Conservation (phyloP, 2,113 vertebrate genomes). For the Callipepla californica region DNA sequence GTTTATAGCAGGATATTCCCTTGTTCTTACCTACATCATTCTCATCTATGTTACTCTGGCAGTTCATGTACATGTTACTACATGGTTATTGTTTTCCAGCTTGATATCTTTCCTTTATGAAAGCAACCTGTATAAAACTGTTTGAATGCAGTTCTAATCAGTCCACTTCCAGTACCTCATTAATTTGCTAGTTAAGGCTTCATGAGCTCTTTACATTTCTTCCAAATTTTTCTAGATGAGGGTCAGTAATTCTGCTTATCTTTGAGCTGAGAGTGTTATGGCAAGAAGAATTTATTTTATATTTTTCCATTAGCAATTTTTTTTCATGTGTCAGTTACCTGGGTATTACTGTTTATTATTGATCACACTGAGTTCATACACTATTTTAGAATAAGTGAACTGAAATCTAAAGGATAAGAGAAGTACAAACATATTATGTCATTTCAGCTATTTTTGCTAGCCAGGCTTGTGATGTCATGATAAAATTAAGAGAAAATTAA, state of each 20-base stretch:
- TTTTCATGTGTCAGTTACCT: neutral
- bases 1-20: neutral
- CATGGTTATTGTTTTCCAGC: neutral
- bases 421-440: neutral
- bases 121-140: neutral
- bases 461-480: neutral
- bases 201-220: conserved; percentile 9
- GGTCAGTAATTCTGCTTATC: neutral
- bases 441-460: neutral
- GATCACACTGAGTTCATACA: neutral
- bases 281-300: neutral
- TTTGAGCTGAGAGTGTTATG: neutral
- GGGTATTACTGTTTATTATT: neutral
- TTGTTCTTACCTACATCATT: neutral
- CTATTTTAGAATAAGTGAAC: neutral
- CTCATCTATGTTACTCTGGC: neutral
- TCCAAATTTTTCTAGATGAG: neutral
- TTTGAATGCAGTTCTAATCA: neutral
- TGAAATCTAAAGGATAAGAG: neutral
- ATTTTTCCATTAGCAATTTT: neutral
- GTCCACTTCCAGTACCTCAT: neutral
- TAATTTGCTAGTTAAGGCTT: neutral
- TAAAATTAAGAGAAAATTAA: neutral
- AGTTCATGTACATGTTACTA: neutral
- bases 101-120: neutral